phyloP scores from a whole-genome alignment of 1,140 invertebrate genomes.

The Heliothis subflexa region DNA sequence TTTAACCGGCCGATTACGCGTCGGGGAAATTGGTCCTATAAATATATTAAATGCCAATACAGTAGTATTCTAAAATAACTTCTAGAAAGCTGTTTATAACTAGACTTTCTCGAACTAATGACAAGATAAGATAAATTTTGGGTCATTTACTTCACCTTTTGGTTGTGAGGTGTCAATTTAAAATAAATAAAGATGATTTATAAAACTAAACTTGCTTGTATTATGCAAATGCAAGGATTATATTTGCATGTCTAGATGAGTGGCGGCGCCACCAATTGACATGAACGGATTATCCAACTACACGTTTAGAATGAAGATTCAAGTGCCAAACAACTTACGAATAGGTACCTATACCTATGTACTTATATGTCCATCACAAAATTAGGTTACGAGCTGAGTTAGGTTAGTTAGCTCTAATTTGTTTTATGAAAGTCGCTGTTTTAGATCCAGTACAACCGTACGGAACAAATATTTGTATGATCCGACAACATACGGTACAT shows the following conservation, averaged over 20 bases:
- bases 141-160: constrained; percentile 3
- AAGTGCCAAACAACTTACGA: neutral
- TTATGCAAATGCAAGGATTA: constrained; percentile 12
- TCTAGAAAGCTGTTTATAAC: constrained; percentile 19
- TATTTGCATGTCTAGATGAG: constrained; percentile 16
- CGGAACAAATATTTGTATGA: too few species aligned
- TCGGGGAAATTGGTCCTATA: too few species aligned
- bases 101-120: constrained; percentile 18
- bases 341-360: too few species aligned
- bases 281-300: neutral
- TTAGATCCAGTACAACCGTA: too few species aligned
- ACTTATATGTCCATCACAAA: neutral
- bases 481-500: too few species aligned
- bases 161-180: constrained; percentile 8
- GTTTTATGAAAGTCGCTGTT: too few species aligned
- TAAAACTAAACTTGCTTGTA: neutral
- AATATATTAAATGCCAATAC: neutral
- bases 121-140: neutral
- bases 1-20: too few species aligned
- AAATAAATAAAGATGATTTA: constrained; percentile 1
- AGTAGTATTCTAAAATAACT: neutral
- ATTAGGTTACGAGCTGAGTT: too few species aligned
- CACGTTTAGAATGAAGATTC: neutral
- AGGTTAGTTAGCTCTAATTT: too few species aligned
- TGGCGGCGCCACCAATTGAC: constrained; percentile 19